Percentiles rank a stretch among this genome's conserved stretches.
Evolutionary conservation across 1,140 invertebrate species (phyloP).

Genomic region (Aphis gossypii): DNA sequence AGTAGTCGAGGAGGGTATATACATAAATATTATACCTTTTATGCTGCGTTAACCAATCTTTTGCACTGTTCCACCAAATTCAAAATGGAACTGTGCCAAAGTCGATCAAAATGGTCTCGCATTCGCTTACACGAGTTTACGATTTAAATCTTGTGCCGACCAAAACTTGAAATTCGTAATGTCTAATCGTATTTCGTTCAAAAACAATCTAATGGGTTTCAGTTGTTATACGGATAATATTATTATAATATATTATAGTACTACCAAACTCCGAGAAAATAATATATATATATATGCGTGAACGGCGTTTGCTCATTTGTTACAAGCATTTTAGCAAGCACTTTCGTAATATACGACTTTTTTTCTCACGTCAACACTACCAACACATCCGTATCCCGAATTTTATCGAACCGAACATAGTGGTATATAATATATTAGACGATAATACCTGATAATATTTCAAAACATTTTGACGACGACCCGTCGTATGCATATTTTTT

Average conservation of each 20-base stretch:
- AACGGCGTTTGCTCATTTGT: background rate
- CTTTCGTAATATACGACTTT: background rate
- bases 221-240: background rate
- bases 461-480: slow-evolving; percentile 11
- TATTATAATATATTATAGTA: background rate
- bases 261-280: background rate
- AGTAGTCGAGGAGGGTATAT: background rate
- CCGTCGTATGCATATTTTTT: background rate
- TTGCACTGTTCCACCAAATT: background rate
- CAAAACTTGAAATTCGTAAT: background rate
- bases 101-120: background rate
- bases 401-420: background rate
- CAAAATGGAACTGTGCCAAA: slow-evolving; percentile 8
- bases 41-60: background rate
- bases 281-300: background rate
- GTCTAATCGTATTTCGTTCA: background rate
- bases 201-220: background rate
- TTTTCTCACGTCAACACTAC: background rate
- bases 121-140: background rate
- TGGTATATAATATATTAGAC: background rate
- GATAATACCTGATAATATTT: background rate
- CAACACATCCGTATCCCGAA: background rate
- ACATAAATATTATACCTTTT: background rate
- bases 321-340: background rate
- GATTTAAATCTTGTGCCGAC: background rate